Evolutionary conservation across 2,113 vertebrate genomes (phyloP), one percentile per base, ranked within the genome.

Genomic region (Sinocyclocheilus anshuiensis): DNA sequence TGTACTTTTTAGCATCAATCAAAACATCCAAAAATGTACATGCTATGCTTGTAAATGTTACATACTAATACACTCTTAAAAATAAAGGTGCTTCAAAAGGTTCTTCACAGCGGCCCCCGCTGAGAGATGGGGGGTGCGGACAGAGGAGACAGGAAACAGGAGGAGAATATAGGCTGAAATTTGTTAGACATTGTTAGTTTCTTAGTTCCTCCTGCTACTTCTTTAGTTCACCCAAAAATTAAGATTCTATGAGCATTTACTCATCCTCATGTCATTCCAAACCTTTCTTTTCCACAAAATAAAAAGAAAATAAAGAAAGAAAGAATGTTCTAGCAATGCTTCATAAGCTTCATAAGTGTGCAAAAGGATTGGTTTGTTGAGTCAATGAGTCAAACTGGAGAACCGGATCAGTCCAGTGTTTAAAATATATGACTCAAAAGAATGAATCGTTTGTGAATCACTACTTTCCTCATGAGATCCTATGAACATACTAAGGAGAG

Each of bases 121-220:
- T 76, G 83, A 78, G 74, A 72, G 77, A 63, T 63, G 45, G 77
- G 78, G 15, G n/a, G 63, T 36, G 48, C 22, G 71, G 29, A 82
- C 42, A 48, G 72, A 29, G 24, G 24, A 79, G 59, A 87, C 87
- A 88, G 74, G 63, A 85, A 85, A 89, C 84, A 84, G 53, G 20
- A 67, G 53, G 18, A 69, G 76, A 71, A 53, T 86, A 81, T 83
- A 15, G 81, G 6, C 24, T 84, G 65, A 69, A 74, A 65, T 90
- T 77, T 77, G n/a, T 89, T 75, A 24, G 6, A 78, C 24, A 39
- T 15, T 22, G 61, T 4, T 61, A 71, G 33, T 65, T 65, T 12
- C 67, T 55, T 76, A 5, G 74, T 85, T 72, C 6, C 10, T 72
- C 4, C 53, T 53, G 13, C 4, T 20, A 18, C 16, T 18, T 39